Percentiles rank a stretch among this genome's conserved stretches.
These are phyloP conservation scores for Yoshiicerus persimilis DNA, from an alignment of 1,140 invertebrate species.

Conservation along the genomic window DNA sequence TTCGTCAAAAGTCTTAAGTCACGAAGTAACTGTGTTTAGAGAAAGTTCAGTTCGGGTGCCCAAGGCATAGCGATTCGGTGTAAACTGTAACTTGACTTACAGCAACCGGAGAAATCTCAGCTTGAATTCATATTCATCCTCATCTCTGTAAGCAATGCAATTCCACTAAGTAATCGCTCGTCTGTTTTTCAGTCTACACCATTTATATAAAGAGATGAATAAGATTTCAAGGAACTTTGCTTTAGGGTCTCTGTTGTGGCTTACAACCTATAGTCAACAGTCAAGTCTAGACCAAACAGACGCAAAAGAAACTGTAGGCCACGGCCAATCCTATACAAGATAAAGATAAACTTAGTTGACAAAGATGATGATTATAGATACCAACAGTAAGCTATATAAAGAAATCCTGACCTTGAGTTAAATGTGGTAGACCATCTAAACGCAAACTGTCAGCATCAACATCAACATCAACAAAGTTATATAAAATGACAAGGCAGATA, in stretches of 20 bases:
- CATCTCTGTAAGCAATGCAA: not conserved
- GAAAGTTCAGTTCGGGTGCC: not conserved
- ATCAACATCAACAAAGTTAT: no score
- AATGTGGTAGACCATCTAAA: not conserved
- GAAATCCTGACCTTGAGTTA: not conserved
- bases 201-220: not conserved
- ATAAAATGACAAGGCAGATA: no score
- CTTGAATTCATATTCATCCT: not conserved
- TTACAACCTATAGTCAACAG: not conserved
- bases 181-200: not conserved
- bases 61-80: not conserved
- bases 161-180: not conserved
- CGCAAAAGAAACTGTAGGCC: not conserved
- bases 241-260: not conserved
- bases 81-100: no score
- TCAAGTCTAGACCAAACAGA: not conserved
- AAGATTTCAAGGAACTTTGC: not conserved
- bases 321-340: not conserved
- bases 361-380: not conserved
- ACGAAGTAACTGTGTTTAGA: not conserved
- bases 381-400: not conserved
- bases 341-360: not conserved
- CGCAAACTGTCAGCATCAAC: not conserved
- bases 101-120: not conserved
- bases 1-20: not conserved